These are phyloP conservation scores for Gnathonemus echidnorhynchus DNA, from an alignment of 2,113 vertebrate species.

Conservation along the genomic window DNA sequence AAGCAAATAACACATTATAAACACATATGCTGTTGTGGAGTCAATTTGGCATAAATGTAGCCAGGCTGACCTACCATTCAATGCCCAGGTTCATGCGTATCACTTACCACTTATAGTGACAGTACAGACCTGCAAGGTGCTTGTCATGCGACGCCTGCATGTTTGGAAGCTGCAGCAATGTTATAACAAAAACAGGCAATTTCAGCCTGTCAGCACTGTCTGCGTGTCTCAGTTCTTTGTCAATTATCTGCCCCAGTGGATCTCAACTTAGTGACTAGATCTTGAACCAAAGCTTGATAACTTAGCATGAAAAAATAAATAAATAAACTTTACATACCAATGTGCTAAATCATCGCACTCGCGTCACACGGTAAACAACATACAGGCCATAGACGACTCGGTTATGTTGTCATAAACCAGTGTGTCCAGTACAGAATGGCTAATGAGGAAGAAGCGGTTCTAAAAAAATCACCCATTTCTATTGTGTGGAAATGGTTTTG, in stretches of 20 bases:
- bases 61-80: background rate
- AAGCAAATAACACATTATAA: background rate
- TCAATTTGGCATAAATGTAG: background rate
- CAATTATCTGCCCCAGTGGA: background rate
- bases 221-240: background rate
- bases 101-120: background rate
- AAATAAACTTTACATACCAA: background rate
- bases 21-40: background rate
- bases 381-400: background rate
- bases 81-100: background rate
- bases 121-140: background rate
- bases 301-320: background rate
- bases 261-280: background rate
- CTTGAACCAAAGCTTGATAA: background rate
- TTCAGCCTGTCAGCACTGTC: background rate
- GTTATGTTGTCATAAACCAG: background rate
- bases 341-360: background rate
- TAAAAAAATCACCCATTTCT: background rate
- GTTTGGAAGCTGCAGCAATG: background rate
- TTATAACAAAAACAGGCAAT: background rate
- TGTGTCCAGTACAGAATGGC: background rate
- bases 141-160: background rate
- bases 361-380: background rate
- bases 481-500: background rate
- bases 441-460: background rate